Conservation (phyloP, 2,113 vertebrate species). For the Astur gentilis region DNA sequence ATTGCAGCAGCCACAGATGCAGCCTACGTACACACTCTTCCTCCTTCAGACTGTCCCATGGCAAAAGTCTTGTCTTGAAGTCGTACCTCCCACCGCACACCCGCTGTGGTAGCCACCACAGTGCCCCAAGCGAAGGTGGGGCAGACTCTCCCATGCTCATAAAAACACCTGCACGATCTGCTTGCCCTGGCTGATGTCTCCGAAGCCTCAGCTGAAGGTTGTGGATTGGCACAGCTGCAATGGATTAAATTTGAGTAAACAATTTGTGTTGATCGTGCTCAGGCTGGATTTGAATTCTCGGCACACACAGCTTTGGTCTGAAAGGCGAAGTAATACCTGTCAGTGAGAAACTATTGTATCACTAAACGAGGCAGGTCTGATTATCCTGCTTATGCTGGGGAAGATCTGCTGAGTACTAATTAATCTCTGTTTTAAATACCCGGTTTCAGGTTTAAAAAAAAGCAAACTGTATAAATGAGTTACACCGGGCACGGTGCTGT, state of each 20-base stretch:
- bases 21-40: not conserved
- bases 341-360: accelerated
- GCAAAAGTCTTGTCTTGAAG: not conserved
- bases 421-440: accelerated
- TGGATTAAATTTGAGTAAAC: not conserved
- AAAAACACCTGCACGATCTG: not conserved
- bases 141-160: accelerated
- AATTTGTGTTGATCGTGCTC: accelerated
- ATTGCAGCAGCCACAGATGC: not conserved
- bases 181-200: not conserved
- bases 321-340: accelerated
- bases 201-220: accelerated
- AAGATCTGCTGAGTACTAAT: accelerated
- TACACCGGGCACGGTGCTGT: accelerated
- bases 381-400: accelerated
- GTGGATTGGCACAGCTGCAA: not conserved
- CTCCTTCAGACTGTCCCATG: not conserved
- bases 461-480: accelerated
- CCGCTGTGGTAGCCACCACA: accelerated
- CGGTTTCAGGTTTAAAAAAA: not conserved
- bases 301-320: accelerated
- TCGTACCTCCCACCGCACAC: accelerated
- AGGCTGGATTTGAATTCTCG: not conserved
- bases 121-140: not conserved
- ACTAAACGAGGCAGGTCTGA: accelerated